Conservation (phyloP, 2,888 invertebrate species). For the Lottia scabra region DNA sequence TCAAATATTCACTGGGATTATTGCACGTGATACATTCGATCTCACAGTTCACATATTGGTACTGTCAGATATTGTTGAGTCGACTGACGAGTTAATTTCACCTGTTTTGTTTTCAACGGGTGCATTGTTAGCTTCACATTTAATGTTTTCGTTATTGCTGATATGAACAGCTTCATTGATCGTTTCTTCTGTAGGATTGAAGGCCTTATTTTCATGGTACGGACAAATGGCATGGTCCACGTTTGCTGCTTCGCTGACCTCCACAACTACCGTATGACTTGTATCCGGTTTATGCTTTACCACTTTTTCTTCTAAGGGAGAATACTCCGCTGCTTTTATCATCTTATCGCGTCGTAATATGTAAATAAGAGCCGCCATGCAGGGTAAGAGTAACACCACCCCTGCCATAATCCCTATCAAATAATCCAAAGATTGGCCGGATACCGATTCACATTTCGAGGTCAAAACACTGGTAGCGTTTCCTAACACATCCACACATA, state of each 20-base stretch:
- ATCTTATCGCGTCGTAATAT: constrained; percentile 32
- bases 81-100: too few species aligned
- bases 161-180: not conserved
- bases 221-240: not conserved
- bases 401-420: constrained; percentile 47
- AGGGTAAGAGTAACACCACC: constrained; percentile 42
- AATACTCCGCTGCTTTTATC: constrained; percentile 10
- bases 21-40: too few species aligned
- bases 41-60: too few species aligned
- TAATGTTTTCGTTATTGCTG: too few species aligned
- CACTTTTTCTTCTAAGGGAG: not conserved
- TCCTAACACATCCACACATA: constrained; percentile 32
- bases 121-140: too few species aligned
- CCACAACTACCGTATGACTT: not conserved
- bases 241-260: not conserved
- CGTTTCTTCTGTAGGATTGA: not conserved
- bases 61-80: too few species aligned
- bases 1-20: too few species aligned
- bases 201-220: not conserved
- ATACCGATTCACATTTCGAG: constrained; percentile 10
- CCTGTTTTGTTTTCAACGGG: too few species aligned
- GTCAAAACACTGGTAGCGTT: constrained; percentile 16
- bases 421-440: constrained; percentile 6
- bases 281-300: not conserved
- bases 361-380: constrained; percentile 29